Conservation (phyloP, 2,888 invertebrate species). For the Boloria selene region DNA sequence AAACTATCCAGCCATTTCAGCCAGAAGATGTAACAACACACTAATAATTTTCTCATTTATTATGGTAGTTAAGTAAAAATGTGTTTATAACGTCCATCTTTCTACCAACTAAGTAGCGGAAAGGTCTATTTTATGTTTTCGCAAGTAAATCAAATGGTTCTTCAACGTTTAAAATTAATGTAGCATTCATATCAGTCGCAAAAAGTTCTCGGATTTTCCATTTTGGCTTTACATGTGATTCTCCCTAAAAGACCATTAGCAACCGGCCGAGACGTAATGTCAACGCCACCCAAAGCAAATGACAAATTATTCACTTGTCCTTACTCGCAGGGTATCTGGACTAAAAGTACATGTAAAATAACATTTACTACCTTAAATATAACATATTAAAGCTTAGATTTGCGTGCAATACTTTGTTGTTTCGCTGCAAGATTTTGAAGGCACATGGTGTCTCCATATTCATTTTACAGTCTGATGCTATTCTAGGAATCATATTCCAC, state of each 20-base stretch:
- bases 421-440: slow-evolving; percentile 65
- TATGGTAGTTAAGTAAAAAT: too few species aligned
- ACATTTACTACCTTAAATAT: slow-evolving; percentile 38
- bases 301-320: slow-evolving; percentile 73
- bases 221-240: slow-evolving; percentile 31
- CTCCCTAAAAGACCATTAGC: slow-evolving; percentile 67
- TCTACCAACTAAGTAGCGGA: not conserved
- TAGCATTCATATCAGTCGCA: slow-evolving; percentile 1
- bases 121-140: not conserved
- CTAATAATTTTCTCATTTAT: too few species aligned
- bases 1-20: too few species aligned
- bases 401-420: slow-evolving; percentile 40
- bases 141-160: not conserved
- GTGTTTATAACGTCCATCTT: not conserved
- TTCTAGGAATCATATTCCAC: slow-evolving; percentile 78
- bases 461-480: slow-evolving; percentile 81
- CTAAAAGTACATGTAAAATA: slow-evolving; percentile 21
- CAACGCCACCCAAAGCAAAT: slow-evolving; percentile 68
- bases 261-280: slow-evolving; percentile 66
- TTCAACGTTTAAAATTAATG: slow-evolving; percentile 4
- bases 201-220: slow-evolving; percentile 18
- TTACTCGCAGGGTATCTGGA: slow-evolving; percentile 42
- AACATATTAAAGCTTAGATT: slow-evolving; percentile 45
- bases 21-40: too few species aligned
- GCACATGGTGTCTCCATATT: slow-evolving; percentile 74